Conservation (phyloP, 2,888 invertebrate species). For the Rotaria socialis region DNA sequence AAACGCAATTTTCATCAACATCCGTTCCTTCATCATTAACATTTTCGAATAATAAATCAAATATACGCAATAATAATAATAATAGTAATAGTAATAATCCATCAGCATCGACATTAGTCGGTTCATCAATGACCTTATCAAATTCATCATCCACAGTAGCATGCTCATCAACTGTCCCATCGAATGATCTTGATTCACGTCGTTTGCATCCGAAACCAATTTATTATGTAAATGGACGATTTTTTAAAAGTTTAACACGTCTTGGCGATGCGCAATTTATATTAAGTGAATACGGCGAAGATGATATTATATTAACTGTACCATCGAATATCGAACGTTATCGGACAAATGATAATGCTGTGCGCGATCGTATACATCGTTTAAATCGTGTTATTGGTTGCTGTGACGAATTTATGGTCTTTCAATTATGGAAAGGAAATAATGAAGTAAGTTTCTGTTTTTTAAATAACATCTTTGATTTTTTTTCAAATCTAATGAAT, state of each 20-base stretch:
- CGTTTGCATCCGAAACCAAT: not conserved
- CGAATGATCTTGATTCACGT: not conserved
- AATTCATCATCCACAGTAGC: not conserved
- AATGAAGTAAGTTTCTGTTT: conserved; percentile 16
- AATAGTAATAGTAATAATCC: not conserved
- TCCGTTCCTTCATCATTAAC: not conserved
- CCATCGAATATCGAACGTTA: conserved; percentile 37
- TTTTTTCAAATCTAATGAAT: not conserved
- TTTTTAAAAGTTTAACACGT: conserved; percentile 38
- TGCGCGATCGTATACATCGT: conserved; percentile 11
- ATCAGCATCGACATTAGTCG: not conserved
- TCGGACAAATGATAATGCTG: not conserved
- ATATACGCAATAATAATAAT: not conserved
- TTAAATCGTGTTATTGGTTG: conserved; percentile 40
- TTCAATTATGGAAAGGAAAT: conserved; percentile 41
- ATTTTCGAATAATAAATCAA: not conserved
- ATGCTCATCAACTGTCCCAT: not conserved
- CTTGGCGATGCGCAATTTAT: conserved; percentile 40
- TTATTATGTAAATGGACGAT: conserved; percentile 37
- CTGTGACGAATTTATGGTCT: conserved; percentile 35
- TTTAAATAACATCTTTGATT: not conserved
- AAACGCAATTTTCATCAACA: not conserved
- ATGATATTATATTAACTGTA: conserved; percentile 38
- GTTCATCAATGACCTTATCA: not conserved
- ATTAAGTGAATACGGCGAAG: not conserved